Evolutionary conservation across 2,888 invertebrate genomes (phyloP).

Genomic region (Eupithecia centaureata): DNA sequence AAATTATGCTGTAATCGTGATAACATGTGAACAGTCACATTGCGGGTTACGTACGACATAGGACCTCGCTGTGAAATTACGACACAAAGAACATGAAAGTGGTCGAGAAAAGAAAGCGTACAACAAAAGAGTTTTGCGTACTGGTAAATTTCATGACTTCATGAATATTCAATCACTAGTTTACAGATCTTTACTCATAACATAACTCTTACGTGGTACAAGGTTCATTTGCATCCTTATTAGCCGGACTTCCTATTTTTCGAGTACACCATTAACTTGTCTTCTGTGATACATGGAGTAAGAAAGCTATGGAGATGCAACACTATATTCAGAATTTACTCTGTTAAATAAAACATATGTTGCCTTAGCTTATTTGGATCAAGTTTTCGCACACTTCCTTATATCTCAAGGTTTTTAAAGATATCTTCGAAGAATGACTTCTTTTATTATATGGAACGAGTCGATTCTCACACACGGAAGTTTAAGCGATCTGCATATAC

Average conservation of each 20-base stretch:
- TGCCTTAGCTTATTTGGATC: constrained; percentile 45
- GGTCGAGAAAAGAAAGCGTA: constrained; percentile 67
- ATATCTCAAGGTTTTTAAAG: constrained; percentile 47
- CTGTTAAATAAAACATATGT: not conserved
- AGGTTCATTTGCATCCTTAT: constrained; percentile 9
- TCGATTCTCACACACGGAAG: constrained; percentile 59
- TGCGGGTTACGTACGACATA: constrained; percentile 67
- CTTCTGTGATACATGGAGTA: not conserved
- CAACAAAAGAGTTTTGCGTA: constrained; percentile 64
- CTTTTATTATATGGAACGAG: constrained; percentile 51
- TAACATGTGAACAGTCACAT: constrained; percentile 70
- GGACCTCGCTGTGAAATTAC: constrained; percentile 69
- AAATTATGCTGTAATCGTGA: constrained; percentile 66
- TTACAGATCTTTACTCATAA: not conserved
- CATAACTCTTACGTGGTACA: constrained; percentile 2
- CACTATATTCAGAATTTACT: not conserved
- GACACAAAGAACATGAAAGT: constrained; percentile 78
- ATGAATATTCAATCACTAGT: constrained; percentile 30
- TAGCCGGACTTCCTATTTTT: constrained; percentile 3
- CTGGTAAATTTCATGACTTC: constrained; percentile 38
- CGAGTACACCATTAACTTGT: not conserved
- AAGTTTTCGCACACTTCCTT: constrained; percentile 53
- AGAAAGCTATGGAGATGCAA: not conserved
- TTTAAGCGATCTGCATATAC: constrained; percentile 50
- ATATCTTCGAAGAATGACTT: constrained; percentile 47